Conservation (phyloP, 2,113 vertebrate species). For the Etheostoma cragini region DNA sequence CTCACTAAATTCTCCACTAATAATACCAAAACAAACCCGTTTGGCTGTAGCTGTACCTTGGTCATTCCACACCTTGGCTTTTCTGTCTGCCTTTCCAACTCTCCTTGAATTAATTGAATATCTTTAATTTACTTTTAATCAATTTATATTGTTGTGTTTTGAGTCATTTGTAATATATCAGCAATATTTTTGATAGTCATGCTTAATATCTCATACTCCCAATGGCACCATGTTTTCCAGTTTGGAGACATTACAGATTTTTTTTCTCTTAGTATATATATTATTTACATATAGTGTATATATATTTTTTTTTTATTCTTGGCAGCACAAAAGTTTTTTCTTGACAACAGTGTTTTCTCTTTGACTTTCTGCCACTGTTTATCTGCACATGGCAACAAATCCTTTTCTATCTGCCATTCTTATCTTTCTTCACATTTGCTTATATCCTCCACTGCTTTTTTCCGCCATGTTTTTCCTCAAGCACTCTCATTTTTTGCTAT, state of each 20-base stretch:
- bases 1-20: constrained; percentile 37
- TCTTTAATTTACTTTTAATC: not conserved
- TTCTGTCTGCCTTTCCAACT: constrained; percentile 32
- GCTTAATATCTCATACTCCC: not conserved
- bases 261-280: constrained; percentile 23
- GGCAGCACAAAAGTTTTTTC: constrained; percentile 65
- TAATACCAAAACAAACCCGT: constrained; percentile 28
- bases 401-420: constrained; percentile 77
- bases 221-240: constrained; percentile 11
- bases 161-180: constrained; percentile 1
- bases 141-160: constrained; percentile 17
- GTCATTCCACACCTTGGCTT: constrained; percentile 37
- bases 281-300: no score
- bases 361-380: constrained; percentile 78
- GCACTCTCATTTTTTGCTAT: constrained; percentile 86
- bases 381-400: constrained; percentile 74
- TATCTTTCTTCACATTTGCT: constrained; percentile 84
- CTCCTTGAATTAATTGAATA: constrained; percentile 22
- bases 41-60: constrained; percentile 37
- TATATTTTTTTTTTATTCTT: constrained; percentile 52
- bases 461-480: constrained; percentile 89
- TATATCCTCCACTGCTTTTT: constrained; percentile 93
- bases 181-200: constrained; percentile 6
- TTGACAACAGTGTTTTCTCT: constrained; percentile 76
- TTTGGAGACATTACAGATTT: constrained; percentile 6